A percentile compares a stretch with the other conserved stretches of the same genome.
These are phyloP conservation scores for Varanus salvator DNA, from an alignment of 2,113 vertebrate species.

Conservation along the genomic window DNA sequence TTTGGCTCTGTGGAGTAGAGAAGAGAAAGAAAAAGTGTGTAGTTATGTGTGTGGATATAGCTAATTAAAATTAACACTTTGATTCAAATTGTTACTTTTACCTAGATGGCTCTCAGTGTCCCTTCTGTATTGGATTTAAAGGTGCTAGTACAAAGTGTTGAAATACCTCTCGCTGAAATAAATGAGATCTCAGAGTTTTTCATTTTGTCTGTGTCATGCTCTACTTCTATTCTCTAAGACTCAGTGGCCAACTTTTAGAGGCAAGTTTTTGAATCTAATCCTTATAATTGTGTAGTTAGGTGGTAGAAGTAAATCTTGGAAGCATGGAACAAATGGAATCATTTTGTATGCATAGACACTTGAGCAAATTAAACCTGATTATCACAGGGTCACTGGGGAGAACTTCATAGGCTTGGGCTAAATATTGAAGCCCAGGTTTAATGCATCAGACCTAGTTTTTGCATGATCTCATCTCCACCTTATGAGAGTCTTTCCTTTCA, in stretches of 20 bases:
- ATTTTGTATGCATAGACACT: background rate
- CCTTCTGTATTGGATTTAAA: no score
- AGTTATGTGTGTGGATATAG: background rate
- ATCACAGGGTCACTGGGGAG: background rate
- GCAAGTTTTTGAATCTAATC: background rate
- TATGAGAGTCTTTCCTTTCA: constrained; percentile 60
- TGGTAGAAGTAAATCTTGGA: background rate
- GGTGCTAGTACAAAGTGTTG: background rate
- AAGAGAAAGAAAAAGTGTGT: background rate
- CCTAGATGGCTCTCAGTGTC: no score
- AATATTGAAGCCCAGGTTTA: constrained; percentile 36
- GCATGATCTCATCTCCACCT: constrained; percentile 68
- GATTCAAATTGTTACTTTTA: background rate
- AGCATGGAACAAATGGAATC: background rate
- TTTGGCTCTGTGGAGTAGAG: background rate
- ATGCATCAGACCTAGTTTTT: constrained; percentile 61
- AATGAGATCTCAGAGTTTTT: background rate
- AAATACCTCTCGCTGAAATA: background rate
- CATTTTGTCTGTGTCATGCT: background rate
- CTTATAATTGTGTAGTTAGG: background rate
- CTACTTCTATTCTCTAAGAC: background rate
- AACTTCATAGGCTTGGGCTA: constrained; percentile 5
- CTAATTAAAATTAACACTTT: background rate
- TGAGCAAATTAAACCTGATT: constrained; percentile 29
- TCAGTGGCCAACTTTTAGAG: background rate